Conservation (phyloP, 2,888 invertebrate genomes). For the Chalcosyrphus nemorum region DNA sequence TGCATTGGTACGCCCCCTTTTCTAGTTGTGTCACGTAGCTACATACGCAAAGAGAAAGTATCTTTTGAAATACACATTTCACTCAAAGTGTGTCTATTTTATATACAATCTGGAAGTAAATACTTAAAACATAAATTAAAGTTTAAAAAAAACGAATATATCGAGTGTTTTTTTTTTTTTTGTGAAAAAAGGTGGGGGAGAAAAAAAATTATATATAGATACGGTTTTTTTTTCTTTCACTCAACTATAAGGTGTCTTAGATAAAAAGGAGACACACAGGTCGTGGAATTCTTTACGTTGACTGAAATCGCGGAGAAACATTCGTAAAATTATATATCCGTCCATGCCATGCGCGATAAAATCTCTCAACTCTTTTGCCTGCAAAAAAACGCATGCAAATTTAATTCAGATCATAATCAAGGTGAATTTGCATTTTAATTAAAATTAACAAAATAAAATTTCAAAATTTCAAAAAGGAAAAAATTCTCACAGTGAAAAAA, state of each 20-base stretch:
- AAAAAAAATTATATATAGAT: not conserved
- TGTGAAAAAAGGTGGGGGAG: constrained; percentile 5
- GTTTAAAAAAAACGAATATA: not conserved
- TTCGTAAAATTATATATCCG: constrained; percentile 80
- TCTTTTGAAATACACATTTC: constrained; percentile 22
- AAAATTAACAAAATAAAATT: not conserved
- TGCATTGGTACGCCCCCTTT: constrained; percentile 49
- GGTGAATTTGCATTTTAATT: constrained; percentile 76
- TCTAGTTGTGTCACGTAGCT: constrained; percentile 52
- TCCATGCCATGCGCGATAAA: constrained; percentile 83
- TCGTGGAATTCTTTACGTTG: constrained; percentile 77
- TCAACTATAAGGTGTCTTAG: constrained; percentile 33
- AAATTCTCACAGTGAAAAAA: constrained; percentile 51
- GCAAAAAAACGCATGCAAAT: constrained; percentile 82
- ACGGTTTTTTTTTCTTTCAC: constrained; percentile 24
- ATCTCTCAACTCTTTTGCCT: constrained; percentile 82
- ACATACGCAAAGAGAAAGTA: constrained; percentile 36
- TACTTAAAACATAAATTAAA: constrained; percentile 22
- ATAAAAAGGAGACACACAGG: constrained; percentile 76
- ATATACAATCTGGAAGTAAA: constrained; percentile 28
- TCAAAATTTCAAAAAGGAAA: not conserved
- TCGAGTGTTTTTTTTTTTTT: constrained; percentile 42
- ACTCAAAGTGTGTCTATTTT: constrained; percentile 36
- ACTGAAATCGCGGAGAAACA: constrained; percentile 79
- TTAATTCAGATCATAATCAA: constrained; percentile 81